Evolutionary conservation across 2,113 vertebrate species (phyloP).

Genomic region (Macrotis lagotis): DNA sequence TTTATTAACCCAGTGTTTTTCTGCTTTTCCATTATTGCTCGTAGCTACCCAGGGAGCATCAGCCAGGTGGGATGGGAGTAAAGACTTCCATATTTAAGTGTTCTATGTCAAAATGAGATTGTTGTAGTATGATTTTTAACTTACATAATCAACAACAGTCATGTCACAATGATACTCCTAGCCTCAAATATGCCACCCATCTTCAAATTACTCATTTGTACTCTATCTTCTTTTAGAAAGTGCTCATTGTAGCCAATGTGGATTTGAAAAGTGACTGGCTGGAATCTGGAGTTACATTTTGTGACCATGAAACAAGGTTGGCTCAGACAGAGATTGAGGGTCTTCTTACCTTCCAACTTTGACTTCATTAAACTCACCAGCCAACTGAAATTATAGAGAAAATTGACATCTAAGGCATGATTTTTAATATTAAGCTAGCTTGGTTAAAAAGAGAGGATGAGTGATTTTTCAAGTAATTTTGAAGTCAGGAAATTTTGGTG

Average conservation of each 20-base stretch:
- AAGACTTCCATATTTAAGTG: too few relatives aligned
- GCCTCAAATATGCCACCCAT: not conserved
- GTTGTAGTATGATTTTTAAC: not conserved
- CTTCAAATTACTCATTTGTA: not conserved
- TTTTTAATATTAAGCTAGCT: not conserved
- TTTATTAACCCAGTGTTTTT: not conserved
- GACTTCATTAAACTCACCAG: not conserved
- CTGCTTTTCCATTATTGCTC: not conserved
- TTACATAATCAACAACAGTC: not conserved
- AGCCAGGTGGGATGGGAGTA: too few relatives aligned
- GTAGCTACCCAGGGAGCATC: not conserved
- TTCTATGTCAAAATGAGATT: not conserved
- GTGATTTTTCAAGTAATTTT: slow-evolving; percentile 54
- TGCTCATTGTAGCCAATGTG: not conserved
- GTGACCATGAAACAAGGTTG: not conserved
- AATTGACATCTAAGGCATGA: not conserved
- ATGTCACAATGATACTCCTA: not conserved
- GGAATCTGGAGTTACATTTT: not conserved
- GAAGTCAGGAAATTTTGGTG: slow-evolving; percentile 36
- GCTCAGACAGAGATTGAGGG: not conserved
- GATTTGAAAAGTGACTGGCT: not conserved
- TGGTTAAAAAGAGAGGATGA: slow-evolving; percentile 23
- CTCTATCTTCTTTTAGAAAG: not conserved
- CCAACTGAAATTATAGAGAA: slow-evolving; percentile 5
- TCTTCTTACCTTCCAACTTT: not conserved